Percentiles rank a stretch among this genome's conserved stretches.
Evolutionary conservation across 2,797 vertebrate genomes (phyloP).

Genomic region (Rhynchotus rufescens): DNA sequence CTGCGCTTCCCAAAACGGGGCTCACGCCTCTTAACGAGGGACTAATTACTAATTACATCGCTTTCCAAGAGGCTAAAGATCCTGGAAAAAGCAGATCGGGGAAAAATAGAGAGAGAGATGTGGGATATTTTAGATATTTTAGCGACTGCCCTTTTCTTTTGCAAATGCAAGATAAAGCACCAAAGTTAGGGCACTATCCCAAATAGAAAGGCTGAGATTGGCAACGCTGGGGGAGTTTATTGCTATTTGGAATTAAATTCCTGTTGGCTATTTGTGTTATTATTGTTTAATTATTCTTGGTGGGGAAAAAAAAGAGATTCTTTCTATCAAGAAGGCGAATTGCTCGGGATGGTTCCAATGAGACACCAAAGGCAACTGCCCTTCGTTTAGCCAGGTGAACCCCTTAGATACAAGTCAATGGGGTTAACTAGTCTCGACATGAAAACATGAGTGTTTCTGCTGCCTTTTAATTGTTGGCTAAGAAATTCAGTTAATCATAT

Average conservation of each 20-base stretch:
- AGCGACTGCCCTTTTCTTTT: neutral
- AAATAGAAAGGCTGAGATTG: neutral
- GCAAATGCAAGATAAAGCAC: neutral
- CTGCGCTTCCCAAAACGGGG: rapidly evolving
- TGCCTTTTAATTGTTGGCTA: slow-evolving; percentile 63
- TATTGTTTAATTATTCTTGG: slow-evolving; percentile 21
- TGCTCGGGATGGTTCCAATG: slow-evolving; percentile 51
- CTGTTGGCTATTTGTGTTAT: neutral
- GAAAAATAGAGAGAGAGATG: neutral
- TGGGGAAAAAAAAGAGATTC: neutral
- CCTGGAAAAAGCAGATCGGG: neutral
- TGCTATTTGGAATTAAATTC: neutral
- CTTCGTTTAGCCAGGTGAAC: slow-evolving; percentile 29
- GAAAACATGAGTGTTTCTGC: slow-evolving; percentile 62
- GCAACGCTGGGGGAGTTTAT: neutral
- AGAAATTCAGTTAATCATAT: slow-evolving; percentile 72
- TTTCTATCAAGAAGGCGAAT: slow-evolving; percentile 41
- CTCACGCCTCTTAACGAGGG: neutral
- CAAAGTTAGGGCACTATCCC: neutral
- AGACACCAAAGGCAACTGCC: slow-evolving; percentile 24
- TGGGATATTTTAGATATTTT: neutral
- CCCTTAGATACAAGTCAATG: slow-evolving; percentile 50
- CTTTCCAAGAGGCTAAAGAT: neutral
- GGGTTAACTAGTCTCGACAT: slow-evolving; percentile 64
- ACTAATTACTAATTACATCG: neutral